Evolutionary conservation across 2,113 vertebrate species (phyloP).

Genomic region (Notothenia rossii): DNA sequence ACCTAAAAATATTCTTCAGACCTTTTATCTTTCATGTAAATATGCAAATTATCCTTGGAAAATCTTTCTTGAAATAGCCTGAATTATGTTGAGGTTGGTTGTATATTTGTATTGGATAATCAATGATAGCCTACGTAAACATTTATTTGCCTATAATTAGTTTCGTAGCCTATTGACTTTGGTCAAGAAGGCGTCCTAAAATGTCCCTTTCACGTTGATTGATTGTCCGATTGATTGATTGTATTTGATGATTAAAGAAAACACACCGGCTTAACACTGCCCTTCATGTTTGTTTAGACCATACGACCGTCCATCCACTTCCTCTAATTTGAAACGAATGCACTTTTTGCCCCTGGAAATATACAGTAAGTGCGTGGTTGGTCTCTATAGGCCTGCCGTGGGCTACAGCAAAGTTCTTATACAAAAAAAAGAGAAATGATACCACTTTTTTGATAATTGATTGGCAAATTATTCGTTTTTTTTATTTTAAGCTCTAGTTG

Average conservation of each 20-base stretch:
- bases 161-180: too few relatives aligned
- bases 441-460: neutral
- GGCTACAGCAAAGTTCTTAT: neutral
- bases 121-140: too few relatives aligned
- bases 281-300: neutral
- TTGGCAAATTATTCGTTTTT: constrained; percentile 1
- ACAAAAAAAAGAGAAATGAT: neutral
- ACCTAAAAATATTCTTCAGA: neutral
- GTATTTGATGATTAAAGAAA: too few relatives aligned
- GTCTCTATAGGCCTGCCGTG: too few relatives aligned
- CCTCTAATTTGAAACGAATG: neutral
- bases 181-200: too few relatives aligned
- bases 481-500: neutral
- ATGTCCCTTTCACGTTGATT: too few relatives aligned
- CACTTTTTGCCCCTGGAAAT: too few relatives aligned
- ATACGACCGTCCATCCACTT: neutral
- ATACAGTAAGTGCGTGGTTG: neutral
- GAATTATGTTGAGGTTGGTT: too few relatives aligned
- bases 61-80: neutral
- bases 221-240: too few relatives aligned
- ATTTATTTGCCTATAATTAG: too few relatives aligned
- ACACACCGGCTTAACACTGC: too few relatives aligned
- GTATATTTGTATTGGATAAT: too few relatives aligned
- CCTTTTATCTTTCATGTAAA: neutral
- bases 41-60: neutral